phyloP scores from a whole-genome alignment of 1,140 invertebrate genomes.

The Danaus plexippus region DNA sequence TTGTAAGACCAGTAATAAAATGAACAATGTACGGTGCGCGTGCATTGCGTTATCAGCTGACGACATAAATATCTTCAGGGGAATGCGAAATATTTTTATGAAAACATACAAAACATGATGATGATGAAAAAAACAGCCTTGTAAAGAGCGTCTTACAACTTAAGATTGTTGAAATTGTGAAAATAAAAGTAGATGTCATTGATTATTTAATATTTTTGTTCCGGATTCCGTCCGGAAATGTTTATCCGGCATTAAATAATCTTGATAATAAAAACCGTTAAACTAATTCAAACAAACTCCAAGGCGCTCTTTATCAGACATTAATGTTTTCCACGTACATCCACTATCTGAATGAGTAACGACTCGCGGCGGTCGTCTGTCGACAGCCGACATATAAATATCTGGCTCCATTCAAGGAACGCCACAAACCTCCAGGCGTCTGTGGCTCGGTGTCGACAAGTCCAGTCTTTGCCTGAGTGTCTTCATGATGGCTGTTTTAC shows the following conservation, averaged over 20 bases:
- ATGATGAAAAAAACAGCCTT: not conserved
- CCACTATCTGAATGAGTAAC: conserved; percentile 8
- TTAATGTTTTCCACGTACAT: conserved; percentile 10
- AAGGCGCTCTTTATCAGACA: conserved; percentile 4
- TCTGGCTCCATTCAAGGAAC: not conserved
- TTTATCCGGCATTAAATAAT: conserved; percentile 2
- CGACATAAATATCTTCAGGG: no score
- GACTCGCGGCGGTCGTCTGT: not conserved
- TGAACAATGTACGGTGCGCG: no score
- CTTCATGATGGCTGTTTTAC: not conserved
- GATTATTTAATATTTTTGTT: no score
- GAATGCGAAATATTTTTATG: no score
- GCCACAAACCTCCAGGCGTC: not conserved
- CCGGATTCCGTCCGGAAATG: no score
- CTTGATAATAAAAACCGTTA: conserved; percentile 4
- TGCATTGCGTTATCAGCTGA: no score
- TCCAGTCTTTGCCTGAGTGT: not conserved
- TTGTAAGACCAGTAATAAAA: no score
- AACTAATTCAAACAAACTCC: conserved; percentile 6
- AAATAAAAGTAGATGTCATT: not conserved
- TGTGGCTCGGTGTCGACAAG: no score
- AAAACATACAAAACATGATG: no score
- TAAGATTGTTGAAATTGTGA: conserved; percentile 5
- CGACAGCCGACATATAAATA: no score
- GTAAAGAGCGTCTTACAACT: not conserved